Conservation (phyloP, 2,888 invertebrate species). For the Exocentrus adspersus region DNA sequence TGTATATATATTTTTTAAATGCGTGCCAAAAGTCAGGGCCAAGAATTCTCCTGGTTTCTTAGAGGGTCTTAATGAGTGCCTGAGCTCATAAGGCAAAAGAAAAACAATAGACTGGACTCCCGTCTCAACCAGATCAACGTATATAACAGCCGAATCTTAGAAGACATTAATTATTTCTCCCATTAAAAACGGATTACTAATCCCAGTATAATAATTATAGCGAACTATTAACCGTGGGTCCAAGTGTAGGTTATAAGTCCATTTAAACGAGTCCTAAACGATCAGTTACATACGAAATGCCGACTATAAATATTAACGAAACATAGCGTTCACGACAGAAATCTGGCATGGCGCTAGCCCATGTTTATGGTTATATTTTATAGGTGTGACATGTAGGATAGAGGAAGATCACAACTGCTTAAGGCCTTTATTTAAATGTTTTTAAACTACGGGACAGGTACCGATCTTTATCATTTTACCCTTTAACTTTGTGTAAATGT, state of each 20-base stretch:
- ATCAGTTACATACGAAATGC: constrained; percentile 40
- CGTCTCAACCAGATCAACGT: not conserved
- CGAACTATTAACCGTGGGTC: not conserved
- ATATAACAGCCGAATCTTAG: not conserved
- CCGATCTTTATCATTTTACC: constrained; percentile 23
- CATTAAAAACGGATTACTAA: constrained; percentile 2
- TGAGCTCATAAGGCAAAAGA: not conserved
- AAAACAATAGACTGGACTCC: not conserved
- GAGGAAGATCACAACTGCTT: constrained; percentile 27
- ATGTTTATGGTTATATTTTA: constrained; percentile 50
- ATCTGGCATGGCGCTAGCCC: constrained; percentile 50
- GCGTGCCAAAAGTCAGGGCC: too few relatives aligned
- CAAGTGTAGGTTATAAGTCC: constrained; percentile 16
- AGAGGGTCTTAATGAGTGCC: too few relatives aligned
- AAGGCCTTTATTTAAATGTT: constrained; percentile 22
- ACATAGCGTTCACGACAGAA: constrained; percentile 50
- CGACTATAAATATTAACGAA: constrained; percentile 50
- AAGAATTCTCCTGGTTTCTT: too few relatives aligned
- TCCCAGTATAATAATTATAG: not conserved
- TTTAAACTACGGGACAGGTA: constrained; percentile 23
- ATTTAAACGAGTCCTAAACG: constrained; percentile 36
- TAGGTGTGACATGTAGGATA: constrained; percentile 47
- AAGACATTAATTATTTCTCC: constrained; percentile 6
- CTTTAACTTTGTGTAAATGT: constrained; percentile 15
- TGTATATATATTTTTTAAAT: too few relatives aligned